phyloP scores from a whole-genome alignment of 2,888 invertebrate genomes.

The Drosophila greeni region DNA sequence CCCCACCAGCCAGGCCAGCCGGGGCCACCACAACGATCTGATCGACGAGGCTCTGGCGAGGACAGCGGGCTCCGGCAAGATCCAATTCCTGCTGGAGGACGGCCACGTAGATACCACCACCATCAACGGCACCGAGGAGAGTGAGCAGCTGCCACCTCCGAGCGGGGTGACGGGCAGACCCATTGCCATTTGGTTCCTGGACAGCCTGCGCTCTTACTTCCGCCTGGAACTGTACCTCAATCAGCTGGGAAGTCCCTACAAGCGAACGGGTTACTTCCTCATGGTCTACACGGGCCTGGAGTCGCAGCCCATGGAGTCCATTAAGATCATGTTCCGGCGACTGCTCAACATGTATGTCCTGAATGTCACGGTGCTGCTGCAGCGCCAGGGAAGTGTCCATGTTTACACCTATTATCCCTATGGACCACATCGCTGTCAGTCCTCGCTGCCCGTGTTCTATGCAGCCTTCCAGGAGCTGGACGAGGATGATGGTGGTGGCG shows the following conservation, averaged over 20 bases:
- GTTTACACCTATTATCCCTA: slow-evolving; percentile 76
- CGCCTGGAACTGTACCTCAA: slow-evolving; percentile 61
- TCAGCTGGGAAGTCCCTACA: slow-evolving; percentile 47
- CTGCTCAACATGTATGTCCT: slow-evolving; percentile 70
- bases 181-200: slow-evolving; percentile 67
- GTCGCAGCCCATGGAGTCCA: slow-evolving; percentile 45
- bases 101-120: neutral
- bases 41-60: slow-evolving; percentile 50
- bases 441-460: slow-evolving; percentile 60
- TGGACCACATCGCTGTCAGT: slow-evolving; percentile 61
- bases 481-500: neutral
- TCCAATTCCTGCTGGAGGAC: slow-evolving; percentile 52
- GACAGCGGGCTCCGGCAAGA: slow-evolving; percentile 26
- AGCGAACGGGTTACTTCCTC: slow-evolving; percentile 69
- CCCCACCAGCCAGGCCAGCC: slow-evolving; percentile 48
- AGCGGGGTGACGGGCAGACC: slow-evolving; percentile 32
- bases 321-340: slow-evolving; percentile 68
- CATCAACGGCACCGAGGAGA: neutral
- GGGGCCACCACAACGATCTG: slow-evolving; percentile 64
- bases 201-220: slow-evolving; percentile 63
- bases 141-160: neutral
- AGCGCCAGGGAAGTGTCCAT: slow-evolving; percentile 50
- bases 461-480: slow-evolving; percentile 55
- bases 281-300: slow-evolving; percentile 72
- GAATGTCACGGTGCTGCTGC: slow-evolving; percentile 71